Percentiles rank a stretch among this genome's conserved stretches.
Conservation (phyloP, 2,888 invertebrate genomes). For the Hydraecia micacea region DNA sequence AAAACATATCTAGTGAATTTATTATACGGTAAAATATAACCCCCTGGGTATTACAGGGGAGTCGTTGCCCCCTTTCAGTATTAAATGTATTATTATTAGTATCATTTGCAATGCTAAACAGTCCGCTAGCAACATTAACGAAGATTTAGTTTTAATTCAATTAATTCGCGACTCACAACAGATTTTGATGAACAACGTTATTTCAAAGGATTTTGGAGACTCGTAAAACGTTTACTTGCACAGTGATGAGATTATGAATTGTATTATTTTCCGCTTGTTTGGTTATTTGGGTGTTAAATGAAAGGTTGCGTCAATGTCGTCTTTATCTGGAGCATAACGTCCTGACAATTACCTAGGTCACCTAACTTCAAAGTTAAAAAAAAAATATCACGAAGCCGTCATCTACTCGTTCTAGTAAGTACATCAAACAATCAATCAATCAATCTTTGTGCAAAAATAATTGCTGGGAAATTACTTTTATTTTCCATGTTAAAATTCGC, state of each 20-base stretch:
- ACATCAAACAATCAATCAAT: too few species aligned
- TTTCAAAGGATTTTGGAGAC: conserved; percentile 33
- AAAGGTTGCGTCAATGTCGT: background rate
- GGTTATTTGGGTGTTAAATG: background rate
- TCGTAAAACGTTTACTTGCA: conserved; percentile 29
- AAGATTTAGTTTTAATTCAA: conserved; percentile 59
- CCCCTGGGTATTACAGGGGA: background rate
- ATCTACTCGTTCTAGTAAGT: too few species aligned
- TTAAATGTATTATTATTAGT: too few species aligned
- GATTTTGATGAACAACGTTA: conserved; percentile 48
- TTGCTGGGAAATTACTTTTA: too few species aligned
- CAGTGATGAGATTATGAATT: conserved; percentile 33
- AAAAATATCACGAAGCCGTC: too few species aligned
- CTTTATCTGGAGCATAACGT: background rate
- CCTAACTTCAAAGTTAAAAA: too few species aligned
- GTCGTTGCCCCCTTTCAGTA: conserved; percentile 18
- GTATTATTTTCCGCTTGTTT: conserved; percentile 27
- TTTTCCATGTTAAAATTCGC: too few species aligned
- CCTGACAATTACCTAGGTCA: background rate
- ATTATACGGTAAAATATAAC: background rate
- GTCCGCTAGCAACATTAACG: conserved; percentile 28
- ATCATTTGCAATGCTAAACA: conserved; percentile 61
- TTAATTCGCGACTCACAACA: conserved; percentile 51
- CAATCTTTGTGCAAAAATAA: too few species aligned
- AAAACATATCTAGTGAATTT: background rate